These are phyloP conservation scores for Xiphias gladius DNA, from an alignment of 2,113 vertebrate genomes.

Conservation along the genomic window DNA sequence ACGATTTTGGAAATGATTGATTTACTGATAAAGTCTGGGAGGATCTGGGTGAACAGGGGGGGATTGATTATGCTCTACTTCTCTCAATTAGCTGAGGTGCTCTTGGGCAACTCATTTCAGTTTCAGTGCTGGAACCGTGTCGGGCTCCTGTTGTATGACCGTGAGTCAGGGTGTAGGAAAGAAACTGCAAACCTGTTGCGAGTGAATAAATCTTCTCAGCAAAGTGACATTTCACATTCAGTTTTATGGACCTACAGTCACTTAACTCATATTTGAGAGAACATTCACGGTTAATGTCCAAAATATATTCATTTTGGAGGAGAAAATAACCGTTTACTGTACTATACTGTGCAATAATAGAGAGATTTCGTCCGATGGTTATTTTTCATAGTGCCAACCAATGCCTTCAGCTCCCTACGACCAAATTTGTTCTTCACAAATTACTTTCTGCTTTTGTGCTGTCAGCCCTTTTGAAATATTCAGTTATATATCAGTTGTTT, in stretches of 20 bases:
- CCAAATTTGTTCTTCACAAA: background rate
- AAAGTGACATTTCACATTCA: background rate
- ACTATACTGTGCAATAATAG: background rate
- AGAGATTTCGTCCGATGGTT: background rate
- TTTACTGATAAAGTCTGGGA: conserved; percentile 15
- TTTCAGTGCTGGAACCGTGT: background rate
- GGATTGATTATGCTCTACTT: conserved; percentile 20
- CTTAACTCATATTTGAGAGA: background rate
- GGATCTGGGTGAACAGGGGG: background rate
- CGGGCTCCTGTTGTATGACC: too few relatives aligned
- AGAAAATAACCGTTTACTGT: background rate
- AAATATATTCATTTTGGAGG: background rate
- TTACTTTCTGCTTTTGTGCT: background rate
- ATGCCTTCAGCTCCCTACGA: background rate
- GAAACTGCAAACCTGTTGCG: too few relatives aligned
- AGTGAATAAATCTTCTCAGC: background rate
- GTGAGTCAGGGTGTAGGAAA: too few relatives aligned
- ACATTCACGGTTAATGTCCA: background rate
- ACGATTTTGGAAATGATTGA: conserved; percentile 14
- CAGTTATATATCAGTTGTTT: too few relatives aligned
- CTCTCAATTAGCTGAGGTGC: background rate
- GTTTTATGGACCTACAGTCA: background rate
- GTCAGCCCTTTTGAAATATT: background rate
- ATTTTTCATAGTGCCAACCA: background rate
- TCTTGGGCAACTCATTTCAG: background rate